A percentile compares a stretch with the other conserved stretches of the same genome.
Conservation (phyloP, 2,888 invertebrate species). For the Opisthograptis luteolata region DNA sequence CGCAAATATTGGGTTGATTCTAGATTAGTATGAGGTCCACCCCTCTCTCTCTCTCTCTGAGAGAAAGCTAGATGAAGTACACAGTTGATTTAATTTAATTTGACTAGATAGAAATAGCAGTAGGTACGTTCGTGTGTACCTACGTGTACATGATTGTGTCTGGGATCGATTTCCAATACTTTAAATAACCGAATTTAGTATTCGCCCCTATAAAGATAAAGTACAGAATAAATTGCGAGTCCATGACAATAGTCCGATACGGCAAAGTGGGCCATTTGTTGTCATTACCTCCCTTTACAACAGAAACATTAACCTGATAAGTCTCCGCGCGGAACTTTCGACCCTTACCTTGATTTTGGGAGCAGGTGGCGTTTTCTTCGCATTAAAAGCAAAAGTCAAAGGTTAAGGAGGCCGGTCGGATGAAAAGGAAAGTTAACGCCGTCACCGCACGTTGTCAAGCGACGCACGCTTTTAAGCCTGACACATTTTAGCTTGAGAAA, state of each 20-base stretch:
- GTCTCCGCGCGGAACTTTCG: slow-evolving; percentile 19
- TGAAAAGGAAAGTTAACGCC: slow-evolving; percentile 4
- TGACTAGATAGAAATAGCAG: not conserved
- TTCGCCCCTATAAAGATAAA: not conserved
- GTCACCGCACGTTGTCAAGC: not conserved
- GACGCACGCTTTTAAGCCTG: not conserved
- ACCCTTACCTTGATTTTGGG: slow-evolving; percentile 28
- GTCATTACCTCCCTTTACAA: slow-evolving; percentile 30
- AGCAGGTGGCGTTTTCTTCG: slow-evolving; percentile 29
- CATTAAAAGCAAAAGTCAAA: slow-evolving; percentile 32
- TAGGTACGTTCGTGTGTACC: too few species aligned
- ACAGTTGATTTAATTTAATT: too few species aligned
- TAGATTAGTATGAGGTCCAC: too few species aligned
- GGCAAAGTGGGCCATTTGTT: slow-evolving; percentile 28
- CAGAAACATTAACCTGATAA: slow-evolving; percentile 36
- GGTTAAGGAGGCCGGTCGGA: slow-evolving; percentile 25
- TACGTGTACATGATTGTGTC: too few species aligned
- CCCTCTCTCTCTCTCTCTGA: too few species aligned
- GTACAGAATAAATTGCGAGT: slow-evolving; percentile 7
- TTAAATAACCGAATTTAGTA: too few species aligned
- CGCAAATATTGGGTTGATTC: too few species aligned
- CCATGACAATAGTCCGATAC: slow-evolving; percentile 20
- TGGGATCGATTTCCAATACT: too few species aligned
- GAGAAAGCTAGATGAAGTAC: too few species aligned
- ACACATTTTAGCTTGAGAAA: slow-evolving; percentile 1